A percentile compares a stretch with the other conserved stretches of the same genome.
These are phyloP conservation scores for Andrena camellia DNA, from an alignment of 2,888 invertebrate genomes.

Conservation along the genomic window DNA sequence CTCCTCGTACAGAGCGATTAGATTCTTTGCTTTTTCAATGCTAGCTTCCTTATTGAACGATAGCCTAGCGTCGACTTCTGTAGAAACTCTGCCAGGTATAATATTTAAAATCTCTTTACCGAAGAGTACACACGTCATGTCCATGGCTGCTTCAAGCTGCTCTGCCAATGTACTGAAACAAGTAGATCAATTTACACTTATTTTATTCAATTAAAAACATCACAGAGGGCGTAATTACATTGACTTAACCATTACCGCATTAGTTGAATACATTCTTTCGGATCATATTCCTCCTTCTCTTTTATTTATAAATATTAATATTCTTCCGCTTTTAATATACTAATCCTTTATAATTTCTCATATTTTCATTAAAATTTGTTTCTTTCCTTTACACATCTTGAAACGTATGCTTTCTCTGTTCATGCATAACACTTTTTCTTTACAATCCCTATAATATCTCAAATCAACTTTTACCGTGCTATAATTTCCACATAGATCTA, in stretches of 20 bases:
- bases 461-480: constrained; percentile 29
- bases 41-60: constrained; percentile 98
- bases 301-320: constrained; percentile 31
- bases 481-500: constrained; percentile 28
- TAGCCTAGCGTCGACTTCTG: constrained; percentile 97
- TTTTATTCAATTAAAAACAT: neutral
- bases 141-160: constrained; percentile 94
- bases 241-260: constrained; percentile 33
- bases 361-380: constrained; percentile 19
- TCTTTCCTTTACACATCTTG: constrained; percentile 33
- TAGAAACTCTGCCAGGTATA: constrained; percentile 98
- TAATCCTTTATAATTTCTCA: constrained; percentile 29
- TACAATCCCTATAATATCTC: constrained; percentile 41
- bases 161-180: constrained; percentile 89
- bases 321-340: constrained; percentile 21
- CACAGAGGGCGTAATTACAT: constrained; percentile 29
- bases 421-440: constrained; percentile 19
- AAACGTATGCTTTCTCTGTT: constrained; percentile 9
- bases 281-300: constrained; percentile 22
- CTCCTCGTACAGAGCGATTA: constrained; percentile 96
- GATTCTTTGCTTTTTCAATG: constrained; percentile 94
- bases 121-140: constrained; percentile 97
- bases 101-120: constrained; percentile 99
- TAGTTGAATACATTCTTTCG: constrained; percentile 10
- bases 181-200: constrained; percentile 32